Evolutionary conservation across 2,113 vertebrate species (phyloP).

Genomic region (Cygnus buccinator): DNA sequence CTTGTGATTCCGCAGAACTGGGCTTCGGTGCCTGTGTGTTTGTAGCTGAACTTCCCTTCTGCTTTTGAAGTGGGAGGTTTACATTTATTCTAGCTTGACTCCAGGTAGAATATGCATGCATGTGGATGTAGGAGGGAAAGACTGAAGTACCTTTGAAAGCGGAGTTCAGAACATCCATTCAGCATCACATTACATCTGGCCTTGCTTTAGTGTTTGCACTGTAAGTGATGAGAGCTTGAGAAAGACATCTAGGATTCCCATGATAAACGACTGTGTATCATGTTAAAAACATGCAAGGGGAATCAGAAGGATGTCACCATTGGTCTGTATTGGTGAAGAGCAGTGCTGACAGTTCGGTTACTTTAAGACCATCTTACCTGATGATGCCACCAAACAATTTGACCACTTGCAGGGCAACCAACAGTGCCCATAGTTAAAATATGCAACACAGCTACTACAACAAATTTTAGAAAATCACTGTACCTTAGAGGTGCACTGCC

Average conservation of each 20-base stretch:
- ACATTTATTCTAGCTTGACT: neutral
- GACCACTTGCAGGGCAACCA: neutral
- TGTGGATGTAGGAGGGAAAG: neutral
- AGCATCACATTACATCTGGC: neutral
- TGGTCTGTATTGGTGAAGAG: neutral
- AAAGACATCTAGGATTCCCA: neutral
- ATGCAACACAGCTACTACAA: neutral
- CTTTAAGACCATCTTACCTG: neutral
- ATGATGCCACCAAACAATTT: neutral
- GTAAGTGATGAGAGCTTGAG: neutral
- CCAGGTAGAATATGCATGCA: neutral
- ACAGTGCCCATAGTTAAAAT: rapidly evolving
- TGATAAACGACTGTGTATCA: neutral
- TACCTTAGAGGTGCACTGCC: neutral
- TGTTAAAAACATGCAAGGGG: neutral
- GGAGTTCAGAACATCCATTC: neutral
- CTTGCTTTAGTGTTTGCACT: neutral
- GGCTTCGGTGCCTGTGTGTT: neutral
- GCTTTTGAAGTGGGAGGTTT: neutral
- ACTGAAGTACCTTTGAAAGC: neutral
- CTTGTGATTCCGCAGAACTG: neutral
- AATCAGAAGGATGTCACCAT: neutral
- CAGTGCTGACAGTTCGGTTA: neutral
- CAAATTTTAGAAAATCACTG: neutral
- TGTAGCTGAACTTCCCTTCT: neutral